Evolutionary conservation across 1,140 invertebrate species (phyloP).

Genomic region (Akabosia matsudoensis): DNA sequence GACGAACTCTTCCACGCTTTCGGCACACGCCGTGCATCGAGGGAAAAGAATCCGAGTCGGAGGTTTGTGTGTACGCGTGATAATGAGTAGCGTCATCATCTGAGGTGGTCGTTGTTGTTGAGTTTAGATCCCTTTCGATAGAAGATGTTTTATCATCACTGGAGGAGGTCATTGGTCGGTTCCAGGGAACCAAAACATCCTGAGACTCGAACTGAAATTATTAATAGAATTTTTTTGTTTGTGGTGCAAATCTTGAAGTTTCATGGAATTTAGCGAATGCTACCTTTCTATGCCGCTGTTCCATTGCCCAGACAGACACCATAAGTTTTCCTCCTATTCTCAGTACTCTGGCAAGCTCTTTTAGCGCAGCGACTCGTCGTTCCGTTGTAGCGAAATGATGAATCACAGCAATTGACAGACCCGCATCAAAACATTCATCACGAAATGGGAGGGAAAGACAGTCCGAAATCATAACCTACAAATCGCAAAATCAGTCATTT

Average conservation of each 20-base stretch:
- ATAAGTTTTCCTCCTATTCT: constrained; percentile 86
- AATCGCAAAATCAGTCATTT: neutral
- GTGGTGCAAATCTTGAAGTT: no score
- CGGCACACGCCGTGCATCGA: constrained; percentile 50
- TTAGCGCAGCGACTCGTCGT: constrained; percentile 76
- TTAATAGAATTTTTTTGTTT: no score
- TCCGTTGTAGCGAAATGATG: constrained; percentile 92
- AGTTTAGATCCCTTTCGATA: constrained; percentile 59
- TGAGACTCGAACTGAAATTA: constrained; percentile 72
- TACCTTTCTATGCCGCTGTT: constrained; percentile 71
- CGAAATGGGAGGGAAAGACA: constrained; percentile 85
- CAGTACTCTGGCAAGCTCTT: constrained; percentile 81
- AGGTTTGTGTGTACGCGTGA: constrained; percentile 64
- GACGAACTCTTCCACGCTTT: constrained; percentile 52
- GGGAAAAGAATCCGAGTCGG: constrained; percentile 60
- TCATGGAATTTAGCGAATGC: neutral
- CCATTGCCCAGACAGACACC: constrained; percentile 95
- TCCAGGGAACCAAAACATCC: constrained; percentile 94
- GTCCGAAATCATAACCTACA: constrained; percentile 79
- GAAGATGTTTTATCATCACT: constrained; percentile 61
- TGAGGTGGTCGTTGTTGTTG: constrained; percentile 58
- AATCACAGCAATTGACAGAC: constrained; percentile 88
- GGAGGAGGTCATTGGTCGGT: constrained; percentile 63
- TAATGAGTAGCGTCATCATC: constrained; percentile 63
- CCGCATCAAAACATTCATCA: constrained; percentile 89